Percentiles rank a stretch among this genome's conserved stretches.
Evolutionary conservation across 2,797 vertebrate genomes (phyloP).

Genomic region (Gorsachius magnificus): DNA sequence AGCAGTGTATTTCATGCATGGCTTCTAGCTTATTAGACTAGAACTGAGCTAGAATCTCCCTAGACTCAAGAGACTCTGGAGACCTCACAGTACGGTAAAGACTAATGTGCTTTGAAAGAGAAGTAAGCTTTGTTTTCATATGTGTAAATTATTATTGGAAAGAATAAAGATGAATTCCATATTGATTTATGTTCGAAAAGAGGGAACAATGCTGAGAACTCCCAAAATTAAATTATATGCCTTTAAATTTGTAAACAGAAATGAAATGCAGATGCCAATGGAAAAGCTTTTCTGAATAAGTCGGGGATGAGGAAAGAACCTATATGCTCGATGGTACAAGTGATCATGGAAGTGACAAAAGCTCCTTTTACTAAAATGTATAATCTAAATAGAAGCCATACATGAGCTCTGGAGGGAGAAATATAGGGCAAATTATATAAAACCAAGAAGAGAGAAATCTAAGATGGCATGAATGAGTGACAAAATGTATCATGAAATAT

Average conservation of each 20-base stretch:
- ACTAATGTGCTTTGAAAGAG: neutral
- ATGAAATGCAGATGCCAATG: neutral
- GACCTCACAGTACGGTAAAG: neutral
- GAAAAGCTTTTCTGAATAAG: neutral
- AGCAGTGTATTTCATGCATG: neutral
- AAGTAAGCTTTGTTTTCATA: neutral
- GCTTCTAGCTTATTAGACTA: neutral
- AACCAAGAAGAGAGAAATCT: accelerated
- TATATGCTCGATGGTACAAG: neutral
- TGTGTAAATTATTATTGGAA: neutral
- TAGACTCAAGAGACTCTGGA: neutral
- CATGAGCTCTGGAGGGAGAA: neutral
- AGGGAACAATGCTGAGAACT: neutral
- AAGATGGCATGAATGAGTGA: neutral
- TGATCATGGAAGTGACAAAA: neutral
- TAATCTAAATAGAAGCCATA: neutral
- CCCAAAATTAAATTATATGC: neutral
- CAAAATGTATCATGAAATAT: neutral
- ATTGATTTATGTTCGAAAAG: neutral
- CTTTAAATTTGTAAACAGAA: slow-evolving; percentile 19
- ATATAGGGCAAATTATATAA: neutral
- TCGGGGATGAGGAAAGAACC: neutral
- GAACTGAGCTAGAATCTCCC: neutral
- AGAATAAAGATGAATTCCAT: slow-evolving; percentile 13
- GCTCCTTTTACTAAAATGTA: neutral